Percentiles rank a stretch among this genome's conserved stretches.
Evolutionary conservation across 2,888 invertebrate species (phyloP).

Genomic region (Stegophylla sp.): DNA sequence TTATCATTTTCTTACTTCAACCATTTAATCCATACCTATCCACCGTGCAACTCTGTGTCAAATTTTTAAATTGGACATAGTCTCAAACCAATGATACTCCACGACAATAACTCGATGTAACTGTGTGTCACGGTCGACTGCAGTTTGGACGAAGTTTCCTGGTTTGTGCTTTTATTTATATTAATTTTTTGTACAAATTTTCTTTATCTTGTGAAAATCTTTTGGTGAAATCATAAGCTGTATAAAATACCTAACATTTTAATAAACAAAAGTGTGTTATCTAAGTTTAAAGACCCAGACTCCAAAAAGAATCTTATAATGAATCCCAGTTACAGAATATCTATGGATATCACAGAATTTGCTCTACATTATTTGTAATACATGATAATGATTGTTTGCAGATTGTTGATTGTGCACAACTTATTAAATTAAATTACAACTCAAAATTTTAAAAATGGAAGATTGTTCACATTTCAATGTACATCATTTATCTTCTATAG

Average conservation of each 20-base stretch:
- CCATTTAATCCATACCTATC: too few relatives aligned
- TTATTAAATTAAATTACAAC: background rate
- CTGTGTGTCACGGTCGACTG: slow-evolving; percentile 20
- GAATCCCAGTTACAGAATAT: too few relatives aligned
- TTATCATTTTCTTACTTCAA: background rate
- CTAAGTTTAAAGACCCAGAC: too few relatives aligned
- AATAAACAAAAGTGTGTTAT: too few relatives aligned
- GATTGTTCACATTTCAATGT: slow-evolving; percentile 50
- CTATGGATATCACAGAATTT: too few relatives aligned
- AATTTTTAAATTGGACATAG: background rate
- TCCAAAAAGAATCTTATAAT: too few relatives aligned
- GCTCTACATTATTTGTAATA: background rate
- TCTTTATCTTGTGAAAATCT: background rate
- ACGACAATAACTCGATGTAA: background rate
- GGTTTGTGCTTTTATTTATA: slow-evolving; percentile 26
- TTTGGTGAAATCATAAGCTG: background rate
- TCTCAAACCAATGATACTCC: slow-evolving; percentile 4
- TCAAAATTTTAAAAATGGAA: slow-evolving; percentile 18
- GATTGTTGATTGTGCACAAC: background rate
- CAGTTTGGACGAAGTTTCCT: slow-evolving; percentile 1
- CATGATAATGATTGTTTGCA: background rate
- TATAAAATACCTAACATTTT: too few relatives aligned
- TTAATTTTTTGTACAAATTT: background rate
- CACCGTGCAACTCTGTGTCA: too few relatives aligned
- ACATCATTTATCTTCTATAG: slow-evolving; percentile 43